Evolutionary conservation across 2,797 vertebrate species (phyloP), one percentile per base, ranked within the genome.

Genomic region (Sarcophilus harrisii): DNA sequence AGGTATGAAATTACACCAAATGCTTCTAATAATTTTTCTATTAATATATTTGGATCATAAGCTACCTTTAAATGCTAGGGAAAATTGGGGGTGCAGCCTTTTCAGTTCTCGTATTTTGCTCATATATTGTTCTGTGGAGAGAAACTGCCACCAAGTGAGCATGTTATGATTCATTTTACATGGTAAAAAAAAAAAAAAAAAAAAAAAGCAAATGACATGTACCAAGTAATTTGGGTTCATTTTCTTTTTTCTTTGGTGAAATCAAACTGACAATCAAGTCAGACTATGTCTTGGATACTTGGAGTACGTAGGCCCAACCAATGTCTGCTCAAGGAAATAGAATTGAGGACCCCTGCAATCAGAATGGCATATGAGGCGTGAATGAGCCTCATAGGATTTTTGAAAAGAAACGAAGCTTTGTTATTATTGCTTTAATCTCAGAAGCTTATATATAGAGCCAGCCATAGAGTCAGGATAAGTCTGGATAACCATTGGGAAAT

Each of bases 101-200:
- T 57, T 16, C 30, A 87, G 29, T 55, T 45, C 14, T 91, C 90
- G 9, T 49, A 18, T 95, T 95, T 73, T 90, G 24, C 62, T 95
- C 91, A 59, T 81, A 3, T 95, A 58, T 89, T 91, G 52, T 92
- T 93, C 91, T 49, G 66, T 57, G n/a, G 58, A 95, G 10, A 95
- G 94, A 96, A 94, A 96, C 62, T 93, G 32, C 90, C 54, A 95
- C 57, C 93, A 95, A 95, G 11, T 94, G 89, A 96, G n/a, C 57
- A 49, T 81, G 12, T 94, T 94, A 28, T 93, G 24, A 90, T 28
- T 81, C 73, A 81, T 27, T 45, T 87, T 87, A 45, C 73, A 45
- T 5, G 38, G 21, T 87, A 45, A 45, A 93, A 52, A n/a, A n/a
- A n/a, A n/a, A 45, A 93, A 52, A n/a, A n/a, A n/a, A n/a, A n/a